Evolutionary conservation across 2,797 vertebrate genomes (phyloP), one percentile per base, ranked within the genome.

Genomic region (Borostomias antarcticus): DNA sequence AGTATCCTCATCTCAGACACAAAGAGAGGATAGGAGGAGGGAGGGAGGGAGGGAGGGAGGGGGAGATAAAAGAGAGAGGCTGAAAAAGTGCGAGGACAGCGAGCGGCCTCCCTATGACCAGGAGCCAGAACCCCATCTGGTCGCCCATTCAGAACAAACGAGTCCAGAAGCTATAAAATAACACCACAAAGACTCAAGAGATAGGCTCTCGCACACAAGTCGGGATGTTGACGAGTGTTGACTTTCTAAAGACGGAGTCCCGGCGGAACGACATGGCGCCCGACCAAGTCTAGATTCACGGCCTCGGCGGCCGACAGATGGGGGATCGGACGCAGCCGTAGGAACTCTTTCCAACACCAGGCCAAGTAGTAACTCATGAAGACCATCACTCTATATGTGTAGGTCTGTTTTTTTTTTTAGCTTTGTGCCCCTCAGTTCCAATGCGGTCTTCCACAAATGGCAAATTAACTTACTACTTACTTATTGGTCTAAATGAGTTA

Each of bases 21-120:
- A 45, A 45, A 15, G 15, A 2, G 35, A 1, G 35, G 56, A 33
- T 5, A 21, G 29, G 21, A 5, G n/a, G 56, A 58, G 56, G 35
- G 56, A 37, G 30, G 33, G 56, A 21, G 57, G 37, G 57, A 57
- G 28, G 30, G 28, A 57, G 54, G 29, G 23, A 61, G 58, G 28
- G 33, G 35, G 43, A 51, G 48, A 33, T 45, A 45, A 17, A 43
- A 15, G 4, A 7, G 26, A 48, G 25, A 63, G 48, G 23, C 45
- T 25, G 25, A 52, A n/a, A 37, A 47, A 51, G 19, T 2, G 48
- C 15, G 40, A n/a, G 40, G 40, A 17, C 13, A 35, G 13, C 2
- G 4, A 9, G 15, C 13, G 13, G n/a, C 13, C 40, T n/a, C n/a
- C 2, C 40, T 45, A 45, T 15, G 40, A 45, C n/a, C 40, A 0